Conservation (phyloP, 2,797 vertebrate species). For the Perodicticus potto region DNA sequence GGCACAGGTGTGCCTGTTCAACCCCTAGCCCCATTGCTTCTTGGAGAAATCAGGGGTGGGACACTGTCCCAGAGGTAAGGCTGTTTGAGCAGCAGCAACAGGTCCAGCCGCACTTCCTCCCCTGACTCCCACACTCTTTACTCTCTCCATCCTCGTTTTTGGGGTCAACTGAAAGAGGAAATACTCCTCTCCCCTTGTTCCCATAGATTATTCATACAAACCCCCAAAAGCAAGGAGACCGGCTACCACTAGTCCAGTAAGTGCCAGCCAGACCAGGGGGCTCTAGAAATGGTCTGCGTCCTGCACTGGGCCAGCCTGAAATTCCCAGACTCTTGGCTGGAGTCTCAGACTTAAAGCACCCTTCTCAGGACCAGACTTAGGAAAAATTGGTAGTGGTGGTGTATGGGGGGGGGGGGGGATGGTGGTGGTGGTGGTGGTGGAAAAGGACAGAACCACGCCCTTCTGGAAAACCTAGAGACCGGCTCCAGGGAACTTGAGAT, state of each 20-base stretch:
- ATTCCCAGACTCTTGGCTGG: not conserved
- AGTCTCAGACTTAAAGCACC: not conserved
- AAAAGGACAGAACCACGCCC: not conserved
- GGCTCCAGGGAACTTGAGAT: no score
- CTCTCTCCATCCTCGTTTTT: not conserved
- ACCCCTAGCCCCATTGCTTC: rapidly evolving
- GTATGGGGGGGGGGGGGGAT: rapidly evolving
- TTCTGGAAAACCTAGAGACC: no score
- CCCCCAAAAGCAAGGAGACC: not conserved
- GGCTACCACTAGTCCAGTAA: not conserved
- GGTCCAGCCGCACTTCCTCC: not conserved
- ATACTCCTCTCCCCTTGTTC: not conserved
- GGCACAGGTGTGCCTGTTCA: not conserved
- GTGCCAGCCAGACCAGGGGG: rapidly evolving
- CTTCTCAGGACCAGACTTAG: not conserved
- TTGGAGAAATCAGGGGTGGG: not conserved
- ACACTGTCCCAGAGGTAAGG: no score
- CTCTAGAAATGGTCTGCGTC: not conserved
- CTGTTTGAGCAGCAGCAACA: not conserved
- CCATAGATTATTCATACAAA: not conserved
- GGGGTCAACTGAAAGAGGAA: not conserved
- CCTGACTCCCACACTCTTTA: no score
- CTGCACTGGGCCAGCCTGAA: not conserved
- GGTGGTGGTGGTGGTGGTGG: no score
- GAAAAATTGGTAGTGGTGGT: not conserved